Percentiles rank a stretch among this genome's conserved stretches.
phyloP scores from a whole-genome alignment of 2,797 vertebrate species.

The Paguma larvata region DNA sequence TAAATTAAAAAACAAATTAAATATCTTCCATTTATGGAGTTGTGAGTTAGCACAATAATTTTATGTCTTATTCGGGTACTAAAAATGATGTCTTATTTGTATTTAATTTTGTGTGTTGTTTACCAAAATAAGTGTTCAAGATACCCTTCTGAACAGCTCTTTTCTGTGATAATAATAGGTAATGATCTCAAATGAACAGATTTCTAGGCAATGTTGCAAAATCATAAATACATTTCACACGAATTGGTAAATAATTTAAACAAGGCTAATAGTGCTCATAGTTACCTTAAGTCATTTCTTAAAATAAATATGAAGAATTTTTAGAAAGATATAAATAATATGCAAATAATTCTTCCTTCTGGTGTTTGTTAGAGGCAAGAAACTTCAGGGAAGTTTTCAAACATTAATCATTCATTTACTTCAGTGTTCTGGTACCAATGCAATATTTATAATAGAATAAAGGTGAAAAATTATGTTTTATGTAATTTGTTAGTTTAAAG shows the following conservation, averaged over 20 bases:
- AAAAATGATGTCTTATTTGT: background rate
- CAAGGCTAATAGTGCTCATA: background rate
- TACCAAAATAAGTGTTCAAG: background rate
- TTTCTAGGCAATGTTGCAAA: background rate
- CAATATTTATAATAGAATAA: background rate
- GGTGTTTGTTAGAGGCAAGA: background rate
- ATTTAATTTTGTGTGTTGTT: background rate
- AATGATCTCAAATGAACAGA: conserved; percentile 19
- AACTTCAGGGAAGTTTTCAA: conserved; percentile 7
- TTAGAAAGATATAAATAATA: background rate
- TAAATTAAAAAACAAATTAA: background rate
- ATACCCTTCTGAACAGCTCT: background rate
- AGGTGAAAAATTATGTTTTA: background rate
- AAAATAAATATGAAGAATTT: background rate
- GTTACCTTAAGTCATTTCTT: conserved; percentile 21
- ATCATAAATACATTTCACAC: background rate
- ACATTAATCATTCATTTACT: background rate
- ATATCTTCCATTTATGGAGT: background rate
- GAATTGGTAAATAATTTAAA: conserved; percentile 7
- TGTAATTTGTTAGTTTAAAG: conserved; percentile 7
- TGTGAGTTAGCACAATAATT: background rate
- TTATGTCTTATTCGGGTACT: background rate
- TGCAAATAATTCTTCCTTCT: background rate
- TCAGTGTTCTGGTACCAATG: background rate
- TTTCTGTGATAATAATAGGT: background rate